Base-by-base conservation (phyloP, 1,140 invertebrate species). In the Rhynchophorus ferrugineus region DNA sequence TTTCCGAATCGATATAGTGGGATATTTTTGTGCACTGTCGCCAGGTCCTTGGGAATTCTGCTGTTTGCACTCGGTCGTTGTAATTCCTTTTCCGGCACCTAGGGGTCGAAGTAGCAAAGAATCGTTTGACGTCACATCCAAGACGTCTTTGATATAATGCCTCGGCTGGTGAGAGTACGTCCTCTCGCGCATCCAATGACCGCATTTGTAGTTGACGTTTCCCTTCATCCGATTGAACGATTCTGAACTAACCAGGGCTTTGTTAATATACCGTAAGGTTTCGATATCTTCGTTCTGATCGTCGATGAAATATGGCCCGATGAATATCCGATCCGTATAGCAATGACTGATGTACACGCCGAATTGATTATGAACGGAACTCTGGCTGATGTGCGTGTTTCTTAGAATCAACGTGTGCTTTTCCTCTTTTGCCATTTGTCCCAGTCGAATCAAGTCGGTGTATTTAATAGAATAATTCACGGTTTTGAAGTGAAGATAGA, bases 391-490 rank as follows among this genome's bases (percentile, higher is more conserved):
- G 41, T 47, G 8, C 9, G 41, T 18, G 48, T 58, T 57, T 48
- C 36, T 44, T 11, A 63, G 19, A 2, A 44, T 24, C 7, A 66
- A 44, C 6, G 64, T 64, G 22, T 34, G 44, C 3, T 60, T 42
- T 9, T 37, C 24, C 11, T 54, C 53, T 51, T 44, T 57, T 3
- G 64, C 59, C 36, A 56, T 58, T 37, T 60, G 49, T 1, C 53
- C 41, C 16, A 60, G 39, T 13, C 46, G 44, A 13, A 58, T 34
- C 24, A 66, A 42, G 47, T 64, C 58, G 7, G 55, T 61, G 47
- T 64, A 66, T 57, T 58, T 60, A 34, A 66, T 61, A 1, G 61
- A 60, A 49, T 61, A 61, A 8, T 56, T 41, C 2, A 53, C 54
- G 7, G 42, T 56, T 24, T 34, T 46, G 36, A 66, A 61, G 3